Evolutionary conservation across 2,888 invertebrate genomes (phyloP).

Genomic region (Spicauda simplicius): DNA sequence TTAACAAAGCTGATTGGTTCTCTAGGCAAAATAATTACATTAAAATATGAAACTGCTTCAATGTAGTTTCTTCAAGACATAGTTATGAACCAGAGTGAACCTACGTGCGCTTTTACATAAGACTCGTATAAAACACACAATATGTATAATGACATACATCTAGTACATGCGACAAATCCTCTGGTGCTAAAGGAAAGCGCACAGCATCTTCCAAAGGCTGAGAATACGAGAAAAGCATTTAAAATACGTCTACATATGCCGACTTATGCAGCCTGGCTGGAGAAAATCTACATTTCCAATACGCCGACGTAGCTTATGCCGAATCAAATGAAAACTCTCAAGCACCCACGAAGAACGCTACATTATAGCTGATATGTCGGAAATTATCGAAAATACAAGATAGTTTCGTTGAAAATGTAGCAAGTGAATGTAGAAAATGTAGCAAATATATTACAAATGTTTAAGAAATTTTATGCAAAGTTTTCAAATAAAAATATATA

Average conservation of each 20-base stretch:
- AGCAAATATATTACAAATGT: too few species aligned
- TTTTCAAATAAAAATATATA: too few species aligned
- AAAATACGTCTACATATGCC: conserved; percentile 18
- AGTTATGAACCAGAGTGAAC: too few species aligned
- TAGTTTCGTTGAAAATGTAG: conserved; percentile 2
- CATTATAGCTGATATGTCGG: neutral
- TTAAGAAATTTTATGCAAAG: too few species aligned
- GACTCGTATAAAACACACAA: too few species aligned
- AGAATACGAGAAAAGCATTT: conserved; percentile 28
- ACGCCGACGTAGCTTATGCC: conserved; percentile 45
- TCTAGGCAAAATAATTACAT: too few species aligned
- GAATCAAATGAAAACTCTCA: conserved; percentile 46
- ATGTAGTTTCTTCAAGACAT: too few species aligned
- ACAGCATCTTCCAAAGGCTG: conserved; percentile 18
- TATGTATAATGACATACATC: too few species aligned
- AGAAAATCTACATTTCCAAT: conserved; percentile 53
- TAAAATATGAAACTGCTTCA: too few species aligned
- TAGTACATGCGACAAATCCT: neutral
- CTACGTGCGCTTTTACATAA: too few species aligned
- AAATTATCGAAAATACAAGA: conserved; percentile 2
- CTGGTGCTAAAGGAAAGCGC: conserved; percentile 10
- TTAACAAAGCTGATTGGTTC: too few species aligned
- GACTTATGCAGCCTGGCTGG: conserved; percentile 17
- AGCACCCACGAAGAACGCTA: neutral
- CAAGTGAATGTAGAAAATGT: too few species aligned